Evolutionary conservation across 2,113 vertebrate species (phyloP).

Genomic region (Amphilophus citrinellus): DNA sequence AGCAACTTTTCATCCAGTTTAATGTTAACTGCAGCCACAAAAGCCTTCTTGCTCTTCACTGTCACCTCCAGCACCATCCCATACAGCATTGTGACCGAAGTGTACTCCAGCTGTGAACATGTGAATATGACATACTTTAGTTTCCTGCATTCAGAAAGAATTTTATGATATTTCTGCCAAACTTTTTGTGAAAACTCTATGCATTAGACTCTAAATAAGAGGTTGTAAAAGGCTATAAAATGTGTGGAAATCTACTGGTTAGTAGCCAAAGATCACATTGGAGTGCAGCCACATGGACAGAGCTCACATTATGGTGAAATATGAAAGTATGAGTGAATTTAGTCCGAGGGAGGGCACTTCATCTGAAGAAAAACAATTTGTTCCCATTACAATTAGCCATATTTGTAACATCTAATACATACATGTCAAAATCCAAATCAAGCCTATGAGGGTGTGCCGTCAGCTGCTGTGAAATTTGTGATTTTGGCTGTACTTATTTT

Average conservation of each 20-base stretch:
- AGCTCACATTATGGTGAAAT: background rate
- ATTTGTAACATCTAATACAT: background rate
- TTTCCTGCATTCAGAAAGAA: background rate
- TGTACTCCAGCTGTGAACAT: constrained; percentile 83
- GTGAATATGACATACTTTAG: background rate
- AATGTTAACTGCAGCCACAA: constrained; percentile 85
- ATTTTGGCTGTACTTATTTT: background rate
- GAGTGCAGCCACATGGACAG: background rate
- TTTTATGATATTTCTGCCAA: background rate
- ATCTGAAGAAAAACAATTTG: background rate
- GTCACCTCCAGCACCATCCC: constrained; percentile 83
- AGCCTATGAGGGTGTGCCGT: background rate
- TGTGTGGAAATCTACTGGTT: background rate
- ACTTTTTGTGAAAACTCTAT: background rate
- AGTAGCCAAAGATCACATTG: constrained; percentile 10
- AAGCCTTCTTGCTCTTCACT: constrained; percentile 85
- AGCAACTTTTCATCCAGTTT: constrained; percentile 77
- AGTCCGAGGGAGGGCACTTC: background rate
- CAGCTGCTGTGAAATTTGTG: background rate
- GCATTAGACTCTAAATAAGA: background rate
- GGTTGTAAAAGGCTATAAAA: background rate
- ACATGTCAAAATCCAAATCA: background rate
- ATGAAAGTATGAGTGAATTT: background rate
- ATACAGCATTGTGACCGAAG: constrained; percentile 71
- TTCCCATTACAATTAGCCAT: background rate